phyloP scores from a whole-genome alignment of 1,140 invertebrate genomes.

The Pseudomyrmex cubaensis region DNA sequence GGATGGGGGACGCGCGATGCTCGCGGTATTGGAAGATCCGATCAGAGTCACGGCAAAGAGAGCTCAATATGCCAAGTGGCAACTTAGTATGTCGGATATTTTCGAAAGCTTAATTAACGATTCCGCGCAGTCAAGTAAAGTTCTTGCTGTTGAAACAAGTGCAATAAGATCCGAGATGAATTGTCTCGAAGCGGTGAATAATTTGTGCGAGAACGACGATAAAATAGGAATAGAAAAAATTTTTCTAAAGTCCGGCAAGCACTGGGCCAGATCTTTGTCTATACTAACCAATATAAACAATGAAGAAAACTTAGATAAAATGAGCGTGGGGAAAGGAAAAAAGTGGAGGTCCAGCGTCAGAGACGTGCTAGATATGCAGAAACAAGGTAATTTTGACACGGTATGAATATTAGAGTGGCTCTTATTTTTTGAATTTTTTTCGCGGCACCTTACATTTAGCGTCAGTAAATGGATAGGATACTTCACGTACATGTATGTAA shows the following conservation, averaged over 20 bases:
- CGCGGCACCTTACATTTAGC: too few species aligned
- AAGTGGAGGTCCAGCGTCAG: conserved; percentile 80
- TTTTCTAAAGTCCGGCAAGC: conserved; percentile 81
- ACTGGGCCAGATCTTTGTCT: conserved; percentile 82
- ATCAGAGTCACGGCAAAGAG: conserved; percentile 68
- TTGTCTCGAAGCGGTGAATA: too few species aligned
- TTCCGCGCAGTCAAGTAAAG: neutral
- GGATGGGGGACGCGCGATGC: neutral
- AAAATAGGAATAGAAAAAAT: conserved; percentile 60
- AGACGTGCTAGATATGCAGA: conserved; percentile 79
- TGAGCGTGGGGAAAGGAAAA: conserved; percentile 76
- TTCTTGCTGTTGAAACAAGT: neutral
- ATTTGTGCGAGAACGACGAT: neutral
- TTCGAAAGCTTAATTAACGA: conserved; percentile 32
- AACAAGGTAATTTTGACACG: conserved; percentile 71
- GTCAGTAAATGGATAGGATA: too few species aligned
- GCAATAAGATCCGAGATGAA: too few species aligned
- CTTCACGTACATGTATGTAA: too few species aligned
- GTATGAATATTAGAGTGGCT: neutral
- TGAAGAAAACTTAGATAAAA: conserved; percentile 71
- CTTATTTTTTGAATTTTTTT: too few species aligned
- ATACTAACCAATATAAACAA: conserved; percentile 79
- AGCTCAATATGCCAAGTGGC: conserved; percentile 64
- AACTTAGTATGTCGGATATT: conserved; percentile 55
- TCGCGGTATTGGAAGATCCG: conserved; percentile 70